phyloP scores from a whole-genome alignment of 1,140 invertebrate genomes.

The Adoxophyes honmai region DNA sequence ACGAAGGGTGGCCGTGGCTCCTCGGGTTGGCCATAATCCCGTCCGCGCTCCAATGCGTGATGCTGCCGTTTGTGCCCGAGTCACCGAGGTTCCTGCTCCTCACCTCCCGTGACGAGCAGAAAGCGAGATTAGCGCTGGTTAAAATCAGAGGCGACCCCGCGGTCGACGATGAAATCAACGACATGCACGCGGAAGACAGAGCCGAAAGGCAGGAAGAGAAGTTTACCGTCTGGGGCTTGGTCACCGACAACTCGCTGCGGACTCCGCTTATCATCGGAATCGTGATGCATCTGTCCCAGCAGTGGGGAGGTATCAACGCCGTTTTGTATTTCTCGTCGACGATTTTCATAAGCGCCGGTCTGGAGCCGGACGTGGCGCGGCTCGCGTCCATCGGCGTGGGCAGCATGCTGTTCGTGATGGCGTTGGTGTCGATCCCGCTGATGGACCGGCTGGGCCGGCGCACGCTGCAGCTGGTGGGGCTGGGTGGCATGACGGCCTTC shows the following conservation, averaged over 20 bases:
- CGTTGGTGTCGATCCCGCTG: conserved; percentile 93
- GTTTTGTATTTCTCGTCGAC: conserved; percentile 95
- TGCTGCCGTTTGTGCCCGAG: conserved; percentile 93
- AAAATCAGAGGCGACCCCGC: conserved; percentile 66
- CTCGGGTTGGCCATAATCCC: conserved; percentile 90
- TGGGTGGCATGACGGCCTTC: conserved; percentile 94
- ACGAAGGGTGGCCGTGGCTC: conserved; percentile 90
- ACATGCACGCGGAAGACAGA: conserved; percentile 91
- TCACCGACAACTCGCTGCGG: conserved; percentile 86
- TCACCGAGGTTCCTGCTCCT: conserved; percentile 88
- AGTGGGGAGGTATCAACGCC: conserved; percentile 96
- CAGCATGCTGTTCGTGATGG: conserved; percentile 94
- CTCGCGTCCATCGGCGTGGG: conserved; percentile 96
- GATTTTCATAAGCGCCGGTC: conserved; percentile 89
- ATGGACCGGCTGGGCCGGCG: conserved; percentile 94
- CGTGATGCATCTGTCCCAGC: conserved; percentile 96
- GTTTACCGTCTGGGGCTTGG: conserved; percentile 88
- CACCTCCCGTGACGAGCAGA: conserved; percentile 90
- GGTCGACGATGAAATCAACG: conserved; percentile 92
- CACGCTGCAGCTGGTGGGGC: conserved; percentile 91
- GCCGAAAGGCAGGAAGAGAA: conserved; percentile 89
- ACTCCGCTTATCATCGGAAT: conserved; percentile 92
- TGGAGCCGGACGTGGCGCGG: conserved; percentile 85
- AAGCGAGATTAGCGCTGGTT: conserved; percentile 81
- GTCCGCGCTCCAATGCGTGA: conserved; percentile 87